Evolutionary conservation across 37 sponge, comb jelly and placozoan genomes (phyloP).

Genomic region (Spongilla lacustris): DNA sequence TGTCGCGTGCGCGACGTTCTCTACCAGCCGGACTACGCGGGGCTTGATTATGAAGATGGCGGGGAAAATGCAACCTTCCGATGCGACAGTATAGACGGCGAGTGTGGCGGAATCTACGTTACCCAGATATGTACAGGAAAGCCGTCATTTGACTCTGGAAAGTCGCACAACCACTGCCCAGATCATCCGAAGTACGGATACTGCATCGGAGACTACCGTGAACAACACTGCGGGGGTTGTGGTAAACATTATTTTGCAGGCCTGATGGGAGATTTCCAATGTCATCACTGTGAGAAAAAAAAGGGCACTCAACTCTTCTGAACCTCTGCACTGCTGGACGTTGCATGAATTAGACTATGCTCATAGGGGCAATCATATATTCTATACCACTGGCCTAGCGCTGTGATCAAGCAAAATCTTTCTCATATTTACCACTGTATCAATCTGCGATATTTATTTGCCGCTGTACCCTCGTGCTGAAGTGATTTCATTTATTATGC

Average conservation of each 20-base stretch:
- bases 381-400: too few species aligned
- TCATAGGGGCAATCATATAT: too few species aligned
- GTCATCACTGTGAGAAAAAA: too few species aligned
- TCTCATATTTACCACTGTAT: too few species aligned
- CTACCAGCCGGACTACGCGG: constrained; percentile 57
- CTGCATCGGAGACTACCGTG: constrained; percentile 59
- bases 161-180: constrained; percentile 64
- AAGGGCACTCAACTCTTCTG: too few species aligned
- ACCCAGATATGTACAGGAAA: constrained; percentile 24
- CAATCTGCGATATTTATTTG: too few species aligned
- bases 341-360: too few species aligned
- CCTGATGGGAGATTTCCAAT: background rate
- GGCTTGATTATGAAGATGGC: constrained; percentile 46
- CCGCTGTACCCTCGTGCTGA: too few species aligned
- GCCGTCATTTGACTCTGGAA: constrained; percentile 38
- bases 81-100: background rate
- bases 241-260: constrained; percentile 38
- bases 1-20: constrained; percentile 41
- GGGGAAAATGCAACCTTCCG: constrained; percentile 9
- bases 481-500: too few species aligned
- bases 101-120: constrained; percentile 27
- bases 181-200: constrained; percentile 24
- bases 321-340: too few species aligned
- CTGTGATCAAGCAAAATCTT: too few species aligned
- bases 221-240: constrained; percentile 32